Evolutionary conservation across 2,113 vertebrate species (phyloP), one percentile per base, ranked within the genome.

Genomic region (Coptodon bakossiorum): DNA sequence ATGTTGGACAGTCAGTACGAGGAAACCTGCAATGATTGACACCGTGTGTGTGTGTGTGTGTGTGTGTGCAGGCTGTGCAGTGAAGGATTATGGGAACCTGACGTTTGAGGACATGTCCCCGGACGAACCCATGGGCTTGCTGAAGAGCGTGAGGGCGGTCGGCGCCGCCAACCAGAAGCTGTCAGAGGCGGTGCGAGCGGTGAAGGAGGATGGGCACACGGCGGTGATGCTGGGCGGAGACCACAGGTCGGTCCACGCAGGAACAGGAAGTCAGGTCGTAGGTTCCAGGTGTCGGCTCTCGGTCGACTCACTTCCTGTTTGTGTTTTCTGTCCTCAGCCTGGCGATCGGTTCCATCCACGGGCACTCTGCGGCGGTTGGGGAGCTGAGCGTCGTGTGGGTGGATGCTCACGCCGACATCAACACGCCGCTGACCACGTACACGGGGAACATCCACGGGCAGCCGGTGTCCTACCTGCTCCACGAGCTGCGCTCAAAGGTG

Each of bases 331-430:
- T 52, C n/a, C 22, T 59, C 88, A 97, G 97, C 50, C 87, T 97
- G 84, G 97, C 96, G 2, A 96, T 97, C 1, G 97, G 97, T 54
- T 97, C 97, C 1, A 94, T 97, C 89, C 93, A 94, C 3, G 97
- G 97, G 9, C 96, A 97, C 79, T 61, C 95, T 0, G 88, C 91
- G 3, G 94, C 88, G 2, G 90, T 93, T 6, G 93, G 89, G 3
- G 84, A 89, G 19, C 76, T 97, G 71, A 94, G 95, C 40, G 91
- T 97, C 5, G 90, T 97, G 14, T 97, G 96, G 96, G 97, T 97
- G 17, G 97, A 97, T 34, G 97, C 97, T 36, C 97, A 97, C 34
- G 95, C 97, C 1, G 97, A 97, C 91, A 94, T 97, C 89, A 96
- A 97, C 95, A 97, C 96, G 2, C 96, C 97, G 1, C 89, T 96